phyloP scores from a whole-genome alignment of 2,888 invertebrate genomes.

The Drosophila emarginata region DNA sequence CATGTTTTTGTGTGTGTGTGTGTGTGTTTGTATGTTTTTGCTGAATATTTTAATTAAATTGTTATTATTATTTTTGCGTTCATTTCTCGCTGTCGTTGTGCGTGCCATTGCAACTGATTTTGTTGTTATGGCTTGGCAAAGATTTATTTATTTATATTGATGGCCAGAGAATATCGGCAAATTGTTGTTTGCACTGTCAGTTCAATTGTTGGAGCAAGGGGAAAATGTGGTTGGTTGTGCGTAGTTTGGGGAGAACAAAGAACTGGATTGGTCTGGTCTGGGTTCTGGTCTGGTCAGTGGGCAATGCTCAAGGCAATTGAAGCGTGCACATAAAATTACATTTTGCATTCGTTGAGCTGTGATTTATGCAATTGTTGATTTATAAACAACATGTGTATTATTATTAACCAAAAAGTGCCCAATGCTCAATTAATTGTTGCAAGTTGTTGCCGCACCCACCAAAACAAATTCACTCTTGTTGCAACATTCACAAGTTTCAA shows the following conservation, averaged over 20 bases:
- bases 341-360: conserved; percentile 58
- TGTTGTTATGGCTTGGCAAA: conserved; percentile 72
- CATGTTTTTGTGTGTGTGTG: conserved; percentile 34
- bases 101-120: conserved; percentile 73
- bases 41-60: conserved; percentile 73
- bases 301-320: conserved; percentile 74
- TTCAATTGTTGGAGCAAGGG: not conserved
- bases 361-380: conserved; percentile 70
- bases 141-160: conserved; percentile 78
- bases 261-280: not conserved
- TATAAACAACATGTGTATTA: conserved; percentile 75
- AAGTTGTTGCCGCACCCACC: conserved; percentile 2
- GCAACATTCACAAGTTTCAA: conserved; percentile 20
- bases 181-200: conserved; percentile 55
- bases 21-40: conserved; percentile 61
- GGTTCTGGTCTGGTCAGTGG: not conserved
- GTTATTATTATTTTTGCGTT: conserved; percentile 69
- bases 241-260: too few species aligned
- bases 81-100: conserved; percentile 28
- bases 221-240: not conserved
- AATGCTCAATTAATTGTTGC: conserved; percentile 38
- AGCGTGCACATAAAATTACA: conserved; percentile 69
- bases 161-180: conserved; percentile 52
- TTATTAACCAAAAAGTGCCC: conserved; percentile 61
- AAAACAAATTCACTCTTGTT: not conserved